Evolutionary conservation across 2,888 invertebrate genomes (phyloP), one percentile per base, ranked within the genome.

Genomic region (Phortica okadai): DNA sequence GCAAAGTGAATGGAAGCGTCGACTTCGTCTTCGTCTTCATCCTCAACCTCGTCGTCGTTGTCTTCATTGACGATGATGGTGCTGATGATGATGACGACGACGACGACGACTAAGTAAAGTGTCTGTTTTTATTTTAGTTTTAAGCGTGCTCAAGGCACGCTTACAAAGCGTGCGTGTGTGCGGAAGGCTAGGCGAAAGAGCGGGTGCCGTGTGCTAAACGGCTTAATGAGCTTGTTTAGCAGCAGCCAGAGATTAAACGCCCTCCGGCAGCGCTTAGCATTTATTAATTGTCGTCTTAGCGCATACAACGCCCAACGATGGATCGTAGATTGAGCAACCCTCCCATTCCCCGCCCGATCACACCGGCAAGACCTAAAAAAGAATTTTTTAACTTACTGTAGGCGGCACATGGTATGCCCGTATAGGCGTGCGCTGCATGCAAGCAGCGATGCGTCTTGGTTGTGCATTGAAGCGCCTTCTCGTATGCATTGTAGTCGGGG

Each of bases 361-460:
- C 21, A 2, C 74, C 67, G 33, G 33, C 33, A 33, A 33, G 33
- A 1, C 33, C 59, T 74, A 73, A 77, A 62, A 62, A 70, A 45
- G 44, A 1, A 50, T 14, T 41, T n/a, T 85, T 50, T 14, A 50
- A 94, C 96, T 95, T 93, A 97, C 96, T 94, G 91, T 96, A 97
- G 59, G 96, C 96, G 58, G 96, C 96, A 90, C 96, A 96, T 2
- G 97, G 97, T 75, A 97, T 92, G 33, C 91, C 91, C 3, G 97
- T 97, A 89, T 97, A 97, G 42, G 97, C 97, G 90, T 97, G 97
- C 10, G 97, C 95, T 1, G 97, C 97, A 90, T 98, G 97, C 89
- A 95, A 95, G 92, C 98, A 98, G 82, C 97, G 93, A 90, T 97
- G 97, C 2, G 97, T 97, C 88, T 95, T 95, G 82, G 95, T 96